These are phyloP conservation scores for Drosophila pullipes DNA, from an alignment of 2,888 invertebrate genomes.

Conservation along the genomic window DNA sequence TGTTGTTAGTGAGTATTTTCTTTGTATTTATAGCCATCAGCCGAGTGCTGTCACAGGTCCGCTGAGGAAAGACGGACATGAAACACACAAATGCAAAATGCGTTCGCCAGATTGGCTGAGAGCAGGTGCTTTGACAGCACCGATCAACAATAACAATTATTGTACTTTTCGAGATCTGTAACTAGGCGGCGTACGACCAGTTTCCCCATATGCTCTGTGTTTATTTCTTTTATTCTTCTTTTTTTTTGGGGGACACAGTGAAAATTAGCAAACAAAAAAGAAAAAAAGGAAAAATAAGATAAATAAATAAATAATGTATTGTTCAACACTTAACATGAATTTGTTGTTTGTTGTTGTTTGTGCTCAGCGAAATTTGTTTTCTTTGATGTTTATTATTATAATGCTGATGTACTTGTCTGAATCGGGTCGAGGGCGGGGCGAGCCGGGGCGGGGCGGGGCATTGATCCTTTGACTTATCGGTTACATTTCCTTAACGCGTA, in stretches of 20 bases:
- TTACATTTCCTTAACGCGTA: slow-evolving; percentile 30
- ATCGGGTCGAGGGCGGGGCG: slow-evolving; percentile 13
- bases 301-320: slow-evolving; percentile 7
- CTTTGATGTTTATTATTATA: slow-evolving; percentile 2
- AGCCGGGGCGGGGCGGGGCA: slow-evolving; percentile 18
- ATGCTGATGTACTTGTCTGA: slow-evolving; percentile 3
- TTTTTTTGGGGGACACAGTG: slow-evolving; percentile 9
- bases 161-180: slow-evolving; percentile 38
- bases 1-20: slow-evolving; percentile 21
- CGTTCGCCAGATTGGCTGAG: slow-evolving; percentile 25
- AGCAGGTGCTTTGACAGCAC: slow-evolving; percentile 47
- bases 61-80: slow-evolving; percentile 14
- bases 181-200: slow-evolving; percentile 28
- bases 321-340: slow-evolving; percentile 16
- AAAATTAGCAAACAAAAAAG: slow-evolving; percentile 31
- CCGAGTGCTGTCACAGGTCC: slow-evolving; percentile 36
- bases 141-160: slow-evolving; percentile 52
- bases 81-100: slow-evolving; percentile 17
- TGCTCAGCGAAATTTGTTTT: slow-evolving; percentile 7
- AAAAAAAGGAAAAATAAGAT: slow-evolving; percentile 6
- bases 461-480: slow-evolving; percentile 56
- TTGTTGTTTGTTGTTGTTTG: slow-evolving; percentile 19
- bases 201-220: slow-evolving; percentile 2
- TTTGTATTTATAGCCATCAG: slow-evolving; percentile 60
- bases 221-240: slow-evolving; percentile 18